Base-by-base conservation (phyloP, 2,888 invertebrate species). In the Phoenoteleia sp. region DNA sequence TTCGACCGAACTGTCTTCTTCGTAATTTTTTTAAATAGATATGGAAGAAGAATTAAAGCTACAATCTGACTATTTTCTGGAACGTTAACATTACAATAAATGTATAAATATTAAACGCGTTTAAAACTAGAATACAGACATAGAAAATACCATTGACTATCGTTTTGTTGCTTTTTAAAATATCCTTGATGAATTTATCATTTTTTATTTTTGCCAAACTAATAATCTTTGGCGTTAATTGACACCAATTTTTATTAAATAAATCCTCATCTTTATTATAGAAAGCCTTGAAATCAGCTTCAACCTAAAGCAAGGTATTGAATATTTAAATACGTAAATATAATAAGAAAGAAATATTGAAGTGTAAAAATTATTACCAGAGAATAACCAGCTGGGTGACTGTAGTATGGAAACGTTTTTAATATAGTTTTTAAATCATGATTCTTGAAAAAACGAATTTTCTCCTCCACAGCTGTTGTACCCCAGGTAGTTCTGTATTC, bases 1-100 rank as follows among this genome's bases (percentile, higher is more conserved):
- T 74, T 79, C 0, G 79, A 84, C 23, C 54, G 27, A 27, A 11
- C 19, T n/a, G 84, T 75, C 15, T 39, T n/a, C 17, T 84, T 80
- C 2, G 71, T 58, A 1, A 62, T 54, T 11, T 62, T 56, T 58
- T 71, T 75, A 52, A 84, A 75, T 47, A 79, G 45, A 54, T 19
- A 69, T 9, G 75, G 79, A 27, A 80, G 33, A 17, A 79, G 39
- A 42, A 84, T 42, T 9, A 81, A 52, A 11, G 77, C 77, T 3
- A 60, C 1, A 4, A 33, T 49, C 17, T 66, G 39, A 9, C 21
- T 42, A 17, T 60, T 39, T 5, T 23, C 60, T 60, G 23, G 21
- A 66, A 66, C 13, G 13, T 19, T 47, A 47, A 6, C 6, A 13
- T 42, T 42, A n/a, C n/a, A n/a, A n/a, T n/a, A n/a, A n/a, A n/a